A percentile compares a stretch with the other conserved stretches of the same genome.
Conservation (phyloP, 2,797 vertebrate species). For the Lagocephalus sceleratus region DNA sequence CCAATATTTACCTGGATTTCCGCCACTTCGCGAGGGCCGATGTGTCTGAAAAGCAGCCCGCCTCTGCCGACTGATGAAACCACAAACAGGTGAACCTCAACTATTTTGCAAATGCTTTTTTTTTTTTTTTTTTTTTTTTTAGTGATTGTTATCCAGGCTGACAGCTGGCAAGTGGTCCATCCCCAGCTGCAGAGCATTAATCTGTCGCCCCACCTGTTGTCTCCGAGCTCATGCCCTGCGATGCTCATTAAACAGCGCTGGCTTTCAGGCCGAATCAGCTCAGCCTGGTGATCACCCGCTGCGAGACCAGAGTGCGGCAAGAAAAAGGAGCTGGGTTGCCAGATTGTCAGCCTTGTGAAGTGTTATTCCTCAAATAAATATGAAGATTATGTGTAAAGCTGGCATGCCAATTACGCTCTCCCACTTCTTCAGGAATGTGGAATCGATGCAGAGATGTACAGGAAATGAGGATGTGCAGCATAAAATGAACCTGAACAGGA, state of each 20-base stretch:
- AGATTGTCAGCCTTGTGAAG: constrained; percentile 66
- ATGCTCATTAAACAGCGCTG: constrained; percentile 67
- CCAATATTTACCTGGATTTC: constrained; percentile 62
- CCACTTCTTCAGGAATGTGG: constrained; percentile 32
- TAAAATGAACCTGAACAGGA: constrained; percentile 3
- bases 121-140: constrained; percentile 34
- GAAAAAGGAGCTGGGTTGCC: constrained; percentile 53
- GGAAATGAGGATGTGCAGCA: constrained; percentile 6
- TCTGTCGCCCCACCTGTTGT: constrained; percentile 77
- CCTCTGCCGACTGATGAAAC: constrained; percentile 28
- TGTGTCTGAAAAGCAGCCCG: constrained; percentile 45
- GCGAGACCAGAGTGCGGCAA: constrained; percentile 54
- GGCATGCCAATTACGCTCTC: constrained; percentile 64
- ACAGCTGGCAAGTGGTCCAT: constrained; percentile 69
- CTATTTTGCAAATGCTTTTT: constrained; percentile 41
- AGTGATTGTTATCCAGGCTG: constrained; percentile 53
- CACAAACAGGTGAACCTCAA: constrained; percentile 17
- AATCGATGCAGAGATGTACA: not conserved
- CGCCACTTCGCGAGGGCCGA: constrained; percentile 37
- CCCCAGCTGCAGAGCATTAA: constrained; percentile 68
- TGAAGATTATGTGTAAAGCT: constrained; percentile 69
- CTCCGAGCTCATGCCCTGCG: constrained; percentile 51
- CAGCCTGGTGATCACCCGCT: constrained; percentile 67
- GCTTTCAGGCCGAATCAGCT: constrained; percentile 74
- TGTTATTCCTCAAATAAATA: constrained; percentile 77